phyloP scores from a whole-genome alignment of 2,797 vertebrate genomes.

The Phrynocephalus forsythii region DNA sequence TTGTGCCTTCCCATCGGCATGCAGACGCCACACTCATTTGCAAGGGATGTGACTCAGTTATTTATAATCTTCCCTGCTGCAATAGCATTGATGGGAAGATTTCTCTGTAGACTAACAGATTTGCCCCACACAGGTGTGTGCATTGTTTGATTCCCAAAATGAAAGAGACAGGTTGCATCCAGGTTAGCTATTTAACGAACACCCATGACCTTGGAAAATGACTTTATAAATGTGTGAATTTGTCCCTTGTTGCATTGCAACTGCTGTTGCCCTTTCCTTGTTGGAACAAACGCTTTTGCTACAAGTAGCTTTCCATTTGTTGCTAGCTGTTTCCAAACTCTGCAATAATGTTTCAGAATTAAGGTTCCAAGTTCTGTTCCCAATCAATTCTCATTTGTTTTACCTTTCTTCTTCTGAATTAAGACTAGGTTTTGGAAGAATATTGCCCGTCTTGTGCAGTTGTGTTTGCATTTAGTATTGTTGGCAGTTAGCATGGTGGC shows the following conservation, averaged over 20 bases:
- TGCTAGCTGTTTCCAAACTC: background rate
- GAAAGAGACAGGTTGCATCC: background rate
- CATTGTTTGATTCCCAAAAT: background rate
- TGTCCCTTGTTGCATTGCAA: background rate
- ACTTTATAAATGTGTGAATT: background rate
- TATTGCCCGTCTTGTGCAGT: too few relatives aligned
- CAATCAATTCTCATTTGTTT: background rate
- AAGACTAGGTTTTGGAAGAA: too few relatives aligned
- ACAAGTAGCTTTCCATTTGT: background rate
- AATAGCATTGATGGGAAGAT: slow-evolving; percentile 60
- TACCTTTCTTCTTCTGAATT: too few relatives aligned
- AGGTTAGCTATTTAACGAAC: background rate
- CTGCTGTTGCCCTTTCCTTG: background rate
- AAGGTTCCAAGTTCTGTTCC: background rate
- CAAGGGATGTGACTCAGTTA: slow-evolving; percentile 59
- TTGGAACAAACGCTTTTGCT: background rate
- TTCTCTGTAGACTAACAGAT: slow-evolving; percentile 3
- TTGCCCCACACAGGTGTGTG: background rate
- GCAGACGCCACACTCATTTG: slow-evolving; percentile 62
- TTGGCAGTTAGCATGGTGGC: background rate
- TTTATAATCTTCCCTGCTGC: slow-evolving; percentile 64
- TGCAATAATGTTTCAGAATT: background rate
- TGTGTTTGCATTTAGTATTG: background rate
- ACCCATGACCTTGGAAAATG: background rate
- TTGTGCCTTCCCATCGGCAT: slow-evolving; percentile 55